These are phyloP conservation scores for Brachystomella parvula DNA, from an alignment of 1,140 invertebrate genomes.

Conservation along the genomic window DNA sequence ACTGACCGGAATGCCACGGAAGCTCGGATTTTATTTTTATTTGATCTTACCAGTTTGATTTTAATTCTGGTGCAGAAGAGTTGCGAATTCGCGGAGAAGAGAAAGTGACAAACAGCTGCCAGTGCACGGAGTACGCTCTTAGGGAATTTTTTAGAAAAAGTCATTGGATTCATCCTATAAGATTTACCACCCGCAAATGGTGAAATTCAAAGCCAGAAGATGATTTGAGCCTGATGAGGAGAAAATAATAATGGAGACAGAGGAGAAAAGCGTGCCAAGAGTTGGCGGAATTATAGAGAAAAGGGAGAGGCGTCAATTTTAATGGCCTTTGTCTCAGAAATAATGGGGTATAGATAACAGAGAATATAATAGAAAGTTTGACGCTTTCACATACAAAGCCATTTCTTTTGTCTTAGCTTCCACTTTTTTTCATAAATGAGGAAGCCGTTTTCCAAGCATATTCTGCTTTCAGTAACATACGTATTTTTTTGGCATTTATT, in stretches of 20 bases:
- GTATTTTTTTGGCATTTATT: not conserved
- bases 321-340: slow-evolving; percentile 32
- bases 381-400: not conserved
- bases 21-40: not conserved
- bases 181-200: slow-evolving; percentile 3
- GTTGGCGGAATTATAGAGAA: not conserved
- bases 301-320: slow-evolving; percentile 33
- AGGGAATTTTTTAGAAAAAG: not conserved
- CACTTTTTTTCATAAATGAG: no score
- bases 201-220: not conserved
- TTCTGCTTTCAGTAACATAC: not conserved
- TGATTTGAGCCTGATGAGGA: not conserved
- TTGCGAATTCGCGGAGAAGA: not conserved
- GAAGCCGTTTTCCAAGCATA: not conserved
- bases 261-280: slow-evolving; percentile 1
- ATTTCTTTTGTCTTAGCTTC: not conserved
- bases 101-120: not conserved
- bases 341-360: slow-evolving; percentile 35
- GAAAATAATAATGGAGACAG: not conserved
- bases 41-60: not conserved
- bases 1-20: not conserved
- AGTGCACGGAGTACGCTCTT: not conserved
- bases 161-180: not conserved
- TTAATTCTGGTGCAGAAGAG: not conserved
- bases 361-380: not conserved